Percentiles rank a stretch among this genome's conserved stretches.
These are phyloP conservation scores for Bacillus rossius DNA, from an alignment of 1,140 invertebrate species.

Conservation along the genomic window DNA sequence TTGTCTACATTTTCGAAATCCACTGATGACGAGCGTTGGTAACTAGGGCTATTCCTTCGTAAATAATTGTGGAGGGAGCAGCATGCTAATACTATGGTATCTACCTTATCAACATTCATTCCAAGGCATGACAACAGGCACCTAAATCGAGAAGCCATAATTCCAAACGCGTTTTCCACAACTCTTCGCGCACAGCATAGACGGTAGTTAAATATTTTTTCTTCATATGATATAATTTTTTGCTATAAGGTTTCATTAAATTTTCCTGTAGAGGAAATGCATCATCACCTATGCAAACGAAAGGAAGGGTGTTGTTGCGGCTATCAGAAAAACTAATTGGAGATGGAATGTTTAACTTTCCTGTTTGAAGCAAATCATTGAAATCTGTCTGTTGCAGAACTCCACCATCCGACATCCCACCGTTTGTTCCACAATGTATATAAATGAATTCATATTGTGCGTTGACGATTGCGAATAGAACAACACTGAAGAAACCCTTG, in stretches of 20 bases:
- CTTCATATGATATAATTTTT: constrained; percentile 23
- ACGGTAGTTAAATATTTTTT: constrained; percentile 38
- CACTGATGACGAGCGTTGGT: no score
- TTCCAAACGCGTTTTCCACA: constrained; percentile 22
- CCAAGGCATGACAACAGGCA: no score
- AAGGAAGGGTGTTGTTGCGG: constrained; percentile 25
- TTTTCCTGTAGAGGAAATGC: constrained; percentile 42
- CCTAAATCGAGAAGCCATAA: background rate
- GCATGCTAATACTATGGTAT: no score
- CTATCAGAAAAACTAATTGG: constrained; percentile 24
- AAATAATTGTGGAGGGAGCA: no score
- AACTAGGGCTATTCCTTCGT: no score
- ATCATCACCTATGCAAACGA: constrained; percentile 45
- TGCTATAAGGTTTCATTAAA: constrained; percentile 42
- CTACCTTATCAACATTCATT: no score
- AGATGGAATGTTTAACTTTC: constrained; percentile 29
- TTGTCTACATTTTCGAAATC: no score
- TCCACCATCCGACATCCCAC: constrained; percentile 26
- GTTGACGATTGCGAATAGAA: constrained; percentile 36
- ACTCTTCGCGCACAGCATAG: constrained; percentile 14
- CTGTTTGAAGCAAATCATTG: background rate
- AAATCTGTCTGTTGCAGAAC: constrained; percentile 22
- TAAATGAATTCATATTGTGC: constrained; percentile 38
- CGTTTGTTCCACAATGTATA: constrained; percentile 34
- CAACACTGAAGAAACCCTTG: constrained; percentile 33